These are phyloP conservation scores for Paralichthys olivaceus DNA, from an alignment of 2,113 vertebrate genomes.

Conservation along the genomic window DNA sequence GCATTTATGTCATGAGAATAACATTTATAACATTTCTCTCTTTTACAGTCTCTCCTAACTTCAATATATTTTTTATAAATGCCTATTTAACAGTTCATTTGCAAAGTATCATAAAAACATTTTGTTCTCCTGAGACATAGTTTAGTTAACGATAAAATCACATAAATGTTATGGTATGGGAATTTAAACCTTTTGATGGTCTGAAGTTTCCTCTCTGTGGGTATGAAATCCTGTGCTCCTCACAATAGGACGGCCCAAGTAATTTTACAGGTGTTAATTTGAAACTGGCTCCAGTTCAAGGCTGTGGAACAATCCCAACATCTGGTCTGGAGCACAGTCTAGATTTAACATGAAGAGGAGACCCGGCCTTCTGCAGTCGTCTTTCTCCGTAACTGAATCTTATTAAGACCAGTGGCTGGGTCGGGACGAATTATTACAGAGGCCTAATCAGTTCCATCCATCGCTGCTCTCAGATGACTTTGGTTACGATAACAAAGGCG, in stretches of 20 bases:
- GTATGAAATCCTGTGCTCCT: constrained; percentile 12
- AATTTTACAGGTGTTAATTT: constrained; percentile 37
- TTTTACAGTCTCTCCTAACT: background rate
- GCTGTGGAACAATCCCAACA: constrained; percentile 5
- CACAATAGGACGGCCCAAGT: background rate
- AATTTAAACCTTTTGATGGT: background rate
- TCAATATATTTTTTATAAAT: background rate
- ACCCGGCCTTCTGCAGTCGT: background rate
- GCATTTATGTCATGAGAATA: background rate
- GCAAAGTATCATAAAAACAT: background rate
- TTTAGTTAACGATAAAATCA: background rate
- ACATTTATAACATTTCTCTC: background rate
- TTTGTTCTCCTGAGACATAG: background rate
- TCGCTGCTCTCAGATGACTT: constrained; percentile 50
- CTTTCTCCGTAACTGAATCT: constrained; percentile 28
- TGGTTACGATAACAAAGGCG: constrained; percentile 55
- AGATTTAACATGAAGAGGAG: constrained; percentile 4
- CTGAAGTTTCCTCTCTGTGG: background rate
- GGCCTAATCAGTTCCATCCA: constrained; percentile 64
- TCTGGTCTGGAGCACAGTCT: constrained; percentile 10
- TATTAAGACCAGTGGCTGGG: constrained; percentile 21
- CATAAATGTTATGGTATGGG: background rate
- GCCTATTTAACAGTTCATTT: background rate
- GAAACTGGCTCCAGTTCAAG: constrained; percentile 10
- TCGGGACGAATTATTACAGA: constrained; percentile 46